Base-by-base conservation (phyloP, 2,797 vertebrate genomes). In the Picus viridis region DNA sequence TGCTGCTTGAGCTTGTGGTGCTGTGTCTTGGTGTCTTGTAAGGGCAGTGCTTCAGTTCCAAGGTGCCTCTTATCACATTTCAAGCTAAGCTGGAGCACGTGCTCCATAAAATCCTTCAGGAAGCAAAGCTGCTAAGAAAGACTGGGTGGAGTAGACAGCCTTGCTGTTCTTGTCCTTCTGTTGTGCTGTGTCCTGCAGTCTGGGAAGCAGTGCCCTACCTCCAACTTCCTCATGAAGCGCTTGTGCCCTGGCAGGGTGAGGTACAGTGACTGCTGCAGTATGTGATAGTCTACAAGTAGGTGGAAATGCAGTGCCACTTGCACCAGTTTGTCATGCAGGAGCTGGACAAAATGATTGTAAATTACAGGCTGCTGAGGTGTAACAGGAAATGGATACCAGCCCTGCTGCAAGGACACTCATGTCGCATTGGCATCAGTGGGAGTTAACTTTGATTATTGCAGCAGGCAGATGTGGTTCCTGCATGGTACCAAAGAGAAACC, bases 301-400 rank as follows among this genome's bases (percentile, higher is more conserved):
- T 92, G 90, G 94, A 92, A 94, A 95, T 88, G 89, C 77, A 65
- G 71, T 29, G 64, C 74, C 62, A 79, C 92, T 88, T 86, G 82
- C 87, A 89, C 47, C 89, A 88, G 90, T 96, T 94, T 95, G 89
- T 89, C 82, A 93, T 64, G 80, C 34, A 76, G 88, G 51, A 94
- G 92, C 77, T 93, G 93, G 79, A 88, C 87, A 88, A 81, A 90
- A 83, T 77, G 69, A 76, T 18, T 47, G 67, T 73, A 95, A 95
- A 94, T 96, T 94, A 89, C 63, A 96, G 92, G 74, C 58, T 93
- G 79, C 75, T 69, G 79, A 91, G 82, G 82, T 83, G 73, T 71
- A 95, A 74, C 92, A 89, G 92, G 88, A 93, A 90, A 83, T 78
- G 45, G 87, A 69, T 90, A n/a, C 67, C 79, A 81, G 81, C 45